Evolutionary conservation across 2,797 vertebrate genomes (phyloP).

Genomic region (Sebastolobus altivelis): DNA sequence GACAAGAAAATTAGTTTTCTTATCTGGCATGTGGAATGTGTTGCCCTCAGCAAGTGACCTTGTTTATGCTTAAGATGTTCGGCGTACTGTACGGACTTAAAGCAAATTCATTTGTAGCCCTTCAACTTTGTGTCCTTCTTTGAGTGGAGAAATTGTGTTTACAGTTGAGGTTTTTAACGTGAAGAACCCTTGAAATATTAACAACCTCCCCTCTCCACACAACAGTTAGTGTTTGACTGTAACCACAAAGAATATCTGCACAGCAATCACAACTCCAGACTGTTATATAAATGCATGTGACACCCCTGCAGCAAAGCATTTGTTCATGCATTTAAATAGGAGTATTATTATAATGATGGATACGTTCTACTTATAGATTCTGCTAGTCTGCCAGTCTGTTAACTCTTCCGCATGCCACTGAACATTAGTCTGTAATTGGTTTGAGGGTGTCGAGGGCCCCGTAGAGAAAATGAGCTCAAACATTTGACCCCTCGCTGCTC

Average conservation of each 20-base stretch:
- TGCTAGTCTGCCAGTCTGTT: conserved; percentile 54
- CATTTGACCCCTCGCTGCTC: conserved; percentile 57
- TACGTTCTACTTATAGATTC: conserved; percentile 54
- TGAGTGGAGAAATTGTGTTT: conserved; percentile 7
- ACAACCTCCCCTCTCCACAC: not conserved
- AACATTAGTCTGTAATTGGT: conserved; percentile 72
- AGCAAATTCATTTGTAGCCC: conserved; percentile 40
- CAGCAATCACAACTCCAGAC: conserved; percentile 32
- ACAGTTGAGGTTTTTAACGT: conserved; percentile 21
- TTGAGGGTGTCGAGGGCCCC: conserved; percentile 73
- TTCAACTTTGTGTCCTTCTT: conserved; percentile 19
- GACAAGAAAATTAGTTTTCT: conserved; percentile 60
- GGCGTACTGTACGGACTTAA: conserved; percentile 1
- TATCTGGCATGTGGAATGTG: conserved; percentile 50
- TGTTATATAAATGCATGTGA: conserved; percentile 65
- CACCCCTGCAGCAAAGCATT: conserved; percentile 87
- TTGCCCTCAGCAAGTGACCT: conserved; percentile 51
- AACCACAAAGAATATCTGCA: conserved; percentile 46
- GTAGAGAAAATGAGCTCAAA: conserved; percentile 60
- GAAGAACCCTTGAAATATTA: conserved; percentile 32
- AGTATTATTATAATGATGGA: conserved; percentile 93
- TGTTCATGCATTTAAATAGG: conserved; percentile 97
- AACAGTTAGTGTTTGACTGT: conserved; percentile 17
- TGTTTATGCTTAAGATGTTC: conserved; percentile 41
- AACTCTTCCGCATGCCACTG: conserved; percentile 55